phyloP scores from a whole-genome alignment of 2,797 vertebrate species.

The Oreochromis mossambicus region DNA sequence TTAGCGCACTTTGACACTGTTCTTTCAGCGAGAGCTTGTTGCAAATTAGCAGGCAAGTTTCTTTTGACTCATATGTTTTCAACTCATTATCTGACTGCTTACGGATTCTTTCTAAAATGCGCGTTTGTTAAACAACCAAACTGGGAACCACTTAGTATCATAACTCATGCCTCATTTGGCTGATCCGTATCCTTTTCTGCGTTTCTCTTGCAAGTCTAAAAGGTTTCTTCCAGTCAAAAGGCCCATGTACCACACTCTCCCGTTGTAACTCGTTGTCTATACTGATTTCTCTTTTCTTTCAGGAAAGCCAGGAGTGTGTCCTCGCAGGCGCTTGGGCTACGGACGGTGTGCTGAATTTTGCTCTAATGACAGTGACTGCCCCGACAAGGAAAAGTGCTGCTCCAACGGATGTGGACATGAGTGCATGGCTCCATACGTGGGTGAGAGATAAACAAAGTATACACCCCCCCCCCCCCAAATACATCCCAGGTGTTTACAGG shows the following conservation, averaged over 20 bases:
- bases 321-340: conserved; percentile 27
- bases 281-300: not conserved
- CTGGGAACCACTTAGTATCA: not conserved
- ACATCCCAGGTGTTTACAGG: too few relatives aligned
- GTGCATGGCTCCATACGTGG: conserved; percentile 66
- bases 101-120: not conserved
- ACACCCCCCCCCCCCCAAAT: too few relatives aligned
- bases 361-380: conserved; percentile 68
- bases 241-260: not conserved
- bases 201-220: not conserved
- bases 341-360: conserved; percentile 69
- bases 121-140: not conserved
- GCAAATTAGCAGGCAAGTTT: conserved; percentile 19
- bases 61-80: not conserved
- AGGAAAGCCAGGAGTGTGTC: conserved; percentile 75
- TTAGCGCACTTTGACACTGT: conserved; percentile 29
- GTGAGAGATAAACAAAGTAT: conserved; percentile 24
- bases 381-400: conserved; percentile 73
- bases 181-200: not conserved
- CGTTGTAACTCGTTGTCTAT: not conserved
- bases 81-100: not conserved
- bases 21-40: not conserved
- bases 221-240: not conserved
- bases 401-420: conserved; percentile 71
- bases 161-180: not conserved